Evolutionary conservation across 2,113 vertebrate species (phyloP).

Genomic region (Carollia perspicillata): DNA sequence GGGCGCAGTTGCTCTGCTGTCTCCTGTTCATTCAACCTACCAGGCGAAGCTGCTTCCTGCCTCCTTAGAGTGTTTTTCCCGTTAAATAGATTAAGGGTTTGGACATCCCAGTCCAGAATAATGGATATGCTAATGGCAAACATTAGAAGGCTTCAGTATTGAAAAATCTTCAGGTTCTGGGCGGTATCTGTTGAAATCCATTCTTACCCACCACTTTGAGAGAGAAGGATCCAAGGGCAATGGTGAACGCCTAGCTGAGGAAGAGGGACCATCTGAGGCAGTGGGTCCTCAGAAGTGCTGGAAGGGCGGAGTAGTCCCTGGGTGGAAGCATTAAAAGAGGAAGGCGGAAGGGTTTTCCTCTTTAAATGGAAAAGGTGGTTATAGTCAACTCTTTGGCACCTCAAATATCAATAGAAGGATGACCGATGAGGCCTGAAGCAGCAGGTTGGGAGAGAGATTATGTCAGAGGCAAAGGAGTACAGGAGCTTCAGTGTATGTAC

Average conservation of each 20-base stretch:
- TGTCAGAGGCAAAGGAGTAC: background rate
- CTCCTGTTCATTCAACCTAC: background rate
- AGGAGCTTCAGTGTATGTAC: background rate
- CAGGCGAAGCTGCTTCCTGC: conserved; percentile 7
- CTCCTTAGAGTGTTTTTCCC: background rate
- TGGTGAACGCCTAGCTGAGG: background rate
- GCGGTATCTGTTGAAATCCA: background rate
- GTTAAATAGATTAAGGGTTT: conserved; percentile 45
- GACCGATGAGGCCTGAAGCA: background rate
- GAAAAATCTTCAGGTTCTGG: conserved; percentile 36
- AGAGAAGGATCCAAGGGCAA: background rate
- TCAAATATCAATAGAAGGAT: background rate
- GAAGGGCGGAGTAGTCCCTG: background rate
- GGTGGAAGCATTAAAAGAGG: background rate
- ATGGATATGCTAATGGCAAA: conserved; percentile 29
- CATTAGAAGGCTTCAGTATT: conserved; percentile 24
- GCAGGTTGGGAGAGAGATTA: background rate
- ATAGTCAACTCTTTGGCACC: background rate
- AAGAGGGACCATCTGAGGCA: background rate
- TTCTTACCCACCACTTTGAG: conserved; percentile 23
- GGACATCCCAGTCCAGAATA: background rate
- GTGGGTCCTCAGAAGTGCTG: background rate
- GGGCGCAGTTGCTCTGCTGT: background rate
- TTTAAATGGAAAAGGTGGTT: background rate
- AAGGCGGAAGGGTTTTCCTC: background rate